These are phyloP conservation scores for Oxyteleia sp. DNA, from an alignment of 2,888 invertebrate species.

Conservation along the genomic window DNA sequence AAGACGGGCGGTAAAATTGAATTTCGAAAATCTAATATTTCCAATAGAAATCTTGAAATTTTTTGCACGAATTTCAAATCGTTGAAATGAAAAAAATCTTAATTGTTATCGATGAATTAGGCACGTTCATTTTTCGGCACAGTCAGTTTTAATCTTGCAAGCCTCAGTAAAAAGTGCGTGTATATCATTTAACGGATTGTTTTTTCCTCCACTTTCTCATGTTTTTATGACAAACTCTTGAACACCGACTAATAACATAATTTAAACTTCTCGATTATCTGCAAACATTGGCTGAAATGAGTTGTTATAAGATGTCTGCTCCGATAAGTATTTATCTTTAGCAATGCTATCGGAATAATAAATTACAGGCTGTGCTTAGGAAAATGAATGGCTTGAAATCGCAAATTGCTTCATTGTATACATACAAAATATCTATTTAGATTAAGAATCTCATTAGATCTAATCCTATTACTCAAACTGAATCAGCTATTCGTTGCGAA, in stretches of 20 bases:
- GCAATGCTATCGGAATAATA: too few species aligned
- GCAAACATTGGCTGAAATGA: conserved; percentile 42
- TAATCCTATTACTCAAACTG: conserved; percentile 33
- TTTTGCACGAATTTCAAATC: too few species aligned
- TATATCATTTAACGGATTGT: conserved; percentile 22
- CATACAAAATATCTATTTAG: conserved; percentile 53
- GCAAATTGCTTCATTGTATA: too few species aligned
- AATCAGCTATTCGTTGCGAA: conserved; percentile 1
- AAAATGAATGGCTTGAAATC: too few species aligned
- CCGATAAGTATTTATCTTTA: too few species aligned
- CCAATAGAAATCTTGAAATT: too few species aligned
- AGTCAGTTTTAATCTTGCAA: too few species aligned
- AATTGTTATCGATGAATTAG: too few species aligned
- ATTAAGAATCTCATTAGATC: conserved; percentile 57
- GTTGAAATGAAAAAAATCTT: too few species aligned
- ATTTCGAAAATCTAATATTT: too few species aligned
- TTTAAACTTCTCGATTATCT: conserved; percentile 36
- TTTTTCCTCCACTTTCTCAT: conserved; percentile 22
- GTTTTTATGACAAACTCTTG: neutral
- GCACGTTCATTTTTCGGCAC: neutral
- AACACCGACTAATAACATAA: conserved; percentile 28
- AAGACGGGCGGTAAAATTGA: too few species aligned
- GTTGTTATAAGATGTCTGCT: conserved; percentile 51
- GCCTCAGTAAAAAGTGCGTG: neutral
- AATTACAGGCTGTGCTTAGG: too few species aligned